Evolutionary conservation across 2,888 invertebrate genomes (phyloP), one percentile per base, ranked within the genome.

Genomic region (Lasius platythorax): DNA sequence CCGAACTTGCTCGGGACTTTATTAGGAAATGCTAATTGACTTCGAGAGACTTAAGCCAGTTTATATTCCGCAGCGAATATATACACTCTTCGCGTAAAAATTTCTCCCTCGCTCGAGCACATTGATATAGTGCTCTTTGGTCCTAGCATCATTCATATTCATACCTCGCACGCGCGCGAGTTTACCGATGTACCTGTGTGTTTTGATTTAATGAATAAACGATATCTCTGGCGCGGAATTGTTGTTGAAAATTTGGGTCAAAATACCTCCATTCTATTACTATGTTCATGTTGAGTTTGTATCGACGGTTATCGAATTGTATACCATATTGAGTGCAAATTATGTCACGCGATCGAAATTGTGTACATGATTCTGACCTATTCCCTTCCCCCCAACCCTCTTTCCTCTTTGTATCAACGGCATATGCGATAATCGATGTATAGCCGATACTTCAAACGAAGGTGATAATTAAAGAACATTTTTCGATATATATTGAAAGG

Each of bases 131-230:
- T 23, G 28, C 18, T 8, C n/a, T 53, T 53, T 46, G 33, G n/a
- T 28, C 9, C 18, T 28, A 6, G 23, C 33, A 40, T 28, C 33
- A 79, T 79, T 72, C 79, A 72, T 72, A 79, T 72, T 79, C 79
- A 79, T 79, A 79, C 23, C n/a, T n/a, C 30, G 53, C 67, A 15
- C 30, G 33, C 46, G 33, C 18, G 53, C 12, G 43, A 79, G 33
- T 70, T 79, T 72, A 79, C 30, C 68, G 58, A 61, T 61, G 61
- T 28, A 72, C 18, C 46, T 28, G 4, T 72, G 79, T 61, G 79
- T 61, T 79, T 79, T 61, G 79, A 79, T 79, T 79, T 79, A 79
- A 79, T 72, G 61, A 79, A 79, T 79, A 79, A 79, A 79, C 46
- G 79, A 72, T 79, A 79, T 46, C 46, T 61, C 37, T 5, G 5